Evolutionary conservation across 1,140 invertebrate species (phyloP), one percentile per base, ranked within the genome.

Genomic region (Brachionus rubens): DNA sequence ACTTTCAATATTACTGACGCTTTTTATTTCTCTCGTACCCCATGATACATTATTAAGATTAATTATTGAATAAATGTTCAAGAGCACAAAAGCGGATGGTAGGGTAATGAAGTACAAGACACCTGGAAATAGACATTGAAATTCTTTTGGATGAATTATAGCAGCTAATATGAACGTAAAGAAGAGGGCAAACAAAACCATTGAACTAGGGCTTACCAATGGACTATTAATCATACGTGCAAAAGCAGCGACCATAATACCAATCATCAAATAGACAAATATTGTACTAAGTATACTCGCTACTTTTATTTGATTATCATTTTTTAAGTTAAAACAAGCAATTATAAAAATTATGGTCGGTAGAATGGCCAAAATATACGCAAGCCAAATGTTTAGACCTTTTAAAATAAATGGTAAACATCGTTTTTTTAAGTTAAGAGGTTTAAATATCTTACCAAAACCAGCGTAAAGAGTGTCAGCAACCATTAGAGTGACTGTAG

Each of bases 401-500:
- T n/a, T 9, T 16, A 26, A 65, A 46, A 47, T 2, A 46, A 16
- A 16, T 24, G 0, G 28, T 19, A 24, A 14, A 12, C 2, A 36
- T 24, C 10, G 40, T 14, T 41, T 65, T 65, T 41, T n/a, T 26
- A 26, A 19, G 9, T 79, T 80, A 83, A 36, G 83, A 83, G 6
- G 84, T 81, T 65, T 10, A 52, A 7, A 46, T 24, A 28, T n/a
- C 16, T 10, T 54, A 75, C 68, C 81, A 78, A 89, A 89, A 0
- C 86, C 86, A 3, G 86, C 84, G 4, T 82, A 82, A 77, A 88
- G 86, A 24, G 88, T 87, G 36, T 88, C 88, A 43, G 88, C 86
- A 78, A 89, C 83, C 88, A 89, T 89, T 24, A 89, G 82, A 77
- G 89, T 87, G 48, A 89, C 88, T 4, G 87, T 89, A 33, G 88